Evolutionary conservation across 1,140 invertebrate species (phyloP).

Genomic region (Dendroctonus ponderosae): DNA sequence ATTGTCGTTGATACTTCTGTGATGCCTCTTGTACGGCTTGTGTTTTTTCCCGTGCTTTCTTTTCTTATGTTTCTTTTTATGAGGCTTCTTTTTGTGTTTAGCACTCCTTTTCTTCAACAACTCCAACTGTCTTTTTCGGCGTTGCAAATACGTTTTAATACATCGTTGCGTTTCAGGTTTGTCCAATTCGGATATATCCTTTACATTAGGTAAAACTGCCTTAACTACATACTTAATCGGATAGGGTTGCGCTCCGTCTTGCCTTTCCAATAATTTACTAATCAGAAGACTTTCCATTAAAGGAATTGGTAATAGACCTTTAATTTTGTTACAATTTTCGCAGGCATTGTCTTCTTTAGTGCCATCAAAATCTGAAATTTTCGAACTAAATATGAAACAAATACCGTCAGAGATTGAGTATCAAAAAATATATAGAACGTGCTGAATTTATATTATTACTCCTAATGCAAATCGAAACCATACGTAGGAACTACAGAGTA

Average conservation of each 20-base stretch:
- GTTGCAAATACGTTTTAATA: slow-evolving; percentile 14
- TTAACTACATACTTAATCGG: slow-evolving; percentile 25
- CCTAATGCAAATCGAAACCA: no score
- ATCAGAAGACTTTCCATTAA: slow-evolving; percentile 31
- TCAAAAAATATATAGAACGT: no score
- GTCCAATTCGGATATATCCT: slow-evolving; percentile 10
- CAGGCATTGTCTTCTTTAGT: slow-evolving; percentile 4
- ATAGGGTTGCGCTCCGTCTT: slow-evolving; percentile 8
- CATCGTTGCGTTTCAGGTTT: slow-evolving; percentile 7
- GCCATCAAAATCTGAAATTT: slow-evolving; percentile 15
- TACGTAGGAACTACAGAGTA: no score
- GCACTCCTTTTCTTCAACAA: slow-evolving; percentile 14
- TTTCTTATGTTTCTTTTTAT: slow-evolving; percentile 10
- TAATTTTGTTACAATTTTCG: slow-evolving; percentile 11
- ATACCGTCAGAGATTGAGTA: no score
- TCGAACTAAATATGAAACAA: no score
- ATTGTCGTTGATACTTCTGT: slow-evolving; percentile 7
- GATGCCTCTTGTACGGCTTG: neutral
- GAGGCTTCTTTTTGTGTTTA: neutral
- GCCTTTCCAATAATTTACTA: slow-evolving; percentile 19
- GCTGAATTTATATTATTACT: no score
- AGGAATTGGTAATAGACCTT: slow-evolving; percentile 23
- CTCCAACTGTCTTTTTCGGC: slow-evolving; percentile 10
- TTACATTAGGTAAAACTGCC: slow-evolving; percentile 17
- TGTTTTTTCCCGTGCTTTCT: neutral